phyloP scores from a whole-genome alignment of 1,140 invertebrate genomes.

The Cydia pomonella region DNA sequence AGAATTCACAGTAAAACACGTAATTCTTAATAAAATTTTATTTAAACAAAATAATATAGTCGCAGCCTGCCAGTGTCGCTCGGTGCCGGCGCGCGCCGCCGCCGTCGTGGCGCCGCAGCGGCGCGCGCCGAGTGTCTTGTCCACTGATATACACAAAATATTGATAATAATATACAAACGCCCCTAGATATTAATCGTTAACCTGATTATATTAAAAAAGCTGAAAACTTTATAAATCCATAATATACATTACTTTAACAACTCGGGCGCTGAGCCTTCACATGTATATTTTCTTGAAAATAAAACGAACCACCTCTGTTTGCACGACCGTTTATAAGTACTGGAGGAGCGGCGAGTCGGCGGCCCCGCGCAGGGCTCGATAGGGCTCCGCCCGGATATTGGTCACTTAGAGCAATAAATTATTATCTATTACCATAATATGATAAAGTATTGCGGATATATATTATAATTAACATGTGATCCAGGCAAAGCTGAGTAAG shows the following conservation, averaged over 20 bases:
- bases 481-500: slow-evolving; percentile 49
- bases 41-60: slow-evolving; percentile 77
- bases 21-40: slow-evolving; percentile 70
- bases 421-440: slow-evolving; percentile 58
- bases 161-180: slow-evolving; percentile 69
- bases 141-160: slow-evolving; percentile 73
- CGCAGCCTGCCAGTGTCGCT: slow-evolving; percentile 54
- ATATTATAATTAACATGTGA: slow-evolving; percentile 55
- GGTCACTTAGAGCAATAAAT: slow-evolving; percentile 56
- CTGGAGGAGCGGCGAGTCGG: slow-evolving; percentile 33
- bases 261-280: slow-evolving; percentile 54
- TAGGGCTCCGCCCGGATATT: slow-evolving; percentile 44
- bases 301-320: slow-evolving; percentile 46
- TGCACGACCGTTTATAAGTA: slow-evolving; percentile 55
- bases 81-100: slow-evolving; percentile 48
- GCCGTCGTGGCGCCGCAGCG: slow-evolving; percentile 48
- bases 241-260: slow-evolving; percentile 68
- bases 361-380: slow-evolving; percentile 6
- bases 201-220: slow-evolving; percentile 75
- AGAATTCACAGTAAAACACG: slow-evolving; percentile 15
- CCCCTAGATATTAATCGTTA: slow-evolving; percentile 56
- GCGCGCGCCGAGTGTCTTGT: slow-evolving; percentile 58
- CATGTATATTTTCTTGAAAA: slow-evolving; percentile 43
- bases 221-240: slow-evolving; percentile 70
- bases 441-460: slow-evolving; percentile 65